Evolutionary conservation across 2,797 vertebrate genomes (phyloP).

Genomic region (Petrocephalus schoutedeni): DNA sequence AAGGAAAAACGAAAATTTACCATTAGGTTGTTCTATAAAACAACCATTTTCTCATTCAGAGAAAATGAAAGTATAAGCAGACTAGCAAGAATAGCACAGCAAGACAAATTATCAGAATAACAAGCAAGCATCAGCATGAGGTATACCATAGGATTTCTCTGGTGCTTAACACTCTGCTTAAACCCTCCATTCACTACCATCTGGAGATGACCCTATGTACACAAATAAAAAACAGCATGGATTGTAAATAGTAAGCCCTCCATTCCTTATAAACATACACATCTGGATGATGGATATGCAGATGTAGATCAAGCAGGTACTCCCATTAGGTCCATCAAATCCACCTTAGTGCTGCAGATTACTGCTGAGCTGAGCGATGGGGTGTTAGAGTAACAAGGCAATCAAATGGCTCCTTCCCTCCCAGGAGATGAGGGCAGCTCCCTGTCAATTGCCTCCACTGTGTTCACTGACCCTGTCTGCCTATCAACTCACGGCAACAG

Average conservation of each 20-base stretch:
- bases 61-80: not conserved
- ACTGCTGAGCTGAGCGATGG: not conserved
- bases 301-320: not conserved
- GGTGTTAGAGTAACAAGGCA: not conserved
- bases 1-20: not conserved
- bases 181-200: constrained; percentile 27
- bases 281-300: not conserved
- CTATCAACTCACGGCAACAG: not conserved
- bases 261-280: constrained; percentile 5
- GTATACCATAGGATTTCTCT: not conserved
- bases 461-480: not conserved
- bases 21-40: not conserved
- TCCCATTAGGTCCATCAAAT: not conserved
- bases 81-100: not conserved
- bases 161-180: not conserved
- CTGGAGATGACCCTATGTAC: constrained; percentile 34
- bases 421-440: not conserved
- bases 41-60: not conserved
- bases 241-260: constrained; percentile 37
- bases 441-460: not conserved
- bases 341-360: not conserved
- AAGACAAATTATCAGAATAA: not conserved
- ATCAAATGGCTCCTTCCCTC: not conserved
- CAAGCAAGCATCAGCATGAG: too few relatives aligned
- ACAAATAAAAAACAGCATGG: constrained; percentile 21